A percentile compares a stretch with the other conserved stretches of the same genome.
Conservation (phyloP, 2,888 invertebrate species). For the Scotopteryx bipunctaria region DNA sequence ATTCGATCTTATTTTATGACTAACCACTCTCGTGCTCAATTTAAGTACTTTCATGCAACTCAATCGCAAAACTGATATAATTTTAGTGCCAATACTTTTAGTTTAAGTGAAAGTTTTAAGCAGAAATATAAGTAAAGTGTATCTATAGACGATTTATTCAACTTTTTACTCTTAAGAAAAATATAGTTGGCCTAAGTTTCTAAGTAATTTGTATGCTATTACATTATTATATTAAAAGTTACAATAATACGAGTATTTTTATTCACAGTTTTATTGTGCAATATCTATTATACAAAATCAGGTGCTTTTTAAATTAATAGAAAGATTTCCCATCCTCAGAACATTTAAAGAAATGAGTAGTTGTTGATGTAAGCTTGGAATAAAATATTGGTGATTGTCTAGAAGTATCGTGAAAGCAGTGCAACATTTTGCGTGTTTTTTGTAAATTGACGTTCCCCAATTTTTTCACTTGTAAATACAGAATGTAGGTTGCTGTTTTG, state of each 20-base stretch:
- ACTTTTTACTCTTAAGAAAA: constrained; percentile 51
- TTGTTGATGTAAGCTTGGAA: constrained; percentile 54
- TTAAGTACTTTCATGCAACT: constrained; percentile 45
- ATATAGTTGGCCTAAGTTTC: constrained; percentile 77
- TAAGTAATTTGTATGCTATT: constrained; percentile 64
- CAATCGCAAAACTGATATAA: constrained; percentile 59
- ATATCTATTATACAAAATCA: constrained; percentile 61
- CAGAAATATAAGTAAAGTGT: constrained; percentile 53
- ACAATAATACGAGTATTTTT: constrained; percentile 39
- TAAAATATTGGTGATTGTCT: constrained; percentile 24
- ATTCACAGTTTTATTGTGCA: constrained; percentile 55
- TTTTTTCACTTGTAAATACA: constrained; percentile 61
- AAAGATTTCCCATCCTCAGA: constrained; percentile 66
- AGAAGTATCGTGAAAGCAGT: constrained; percentile 32
- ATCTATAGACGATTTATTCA: constrained; percentile 55
- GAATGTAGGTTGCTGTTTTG: constrained; percentile 55
- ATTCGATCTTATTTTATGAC: constrained; percentile 32
- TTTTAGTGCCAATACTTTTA: constrained; percentile 79
- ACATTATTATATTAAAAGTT: constrained; percentile 44
- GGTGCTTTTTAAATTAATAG: constrained; percentile 63
- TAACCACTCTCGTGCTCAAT: constrained; percentile 57
- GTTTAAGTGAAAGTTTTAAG: constrained; percentile 62
- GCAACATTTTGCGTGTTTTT: constrained; percentile 44
- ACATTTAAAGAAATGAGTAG: constrained; percentile 62
- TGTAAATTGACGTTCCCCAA: constrained; percentile 54